Evolutionary conservation across 2,113 vertebrate species (phyloP).

Genomic region (Furnarius figulus): DNA sequence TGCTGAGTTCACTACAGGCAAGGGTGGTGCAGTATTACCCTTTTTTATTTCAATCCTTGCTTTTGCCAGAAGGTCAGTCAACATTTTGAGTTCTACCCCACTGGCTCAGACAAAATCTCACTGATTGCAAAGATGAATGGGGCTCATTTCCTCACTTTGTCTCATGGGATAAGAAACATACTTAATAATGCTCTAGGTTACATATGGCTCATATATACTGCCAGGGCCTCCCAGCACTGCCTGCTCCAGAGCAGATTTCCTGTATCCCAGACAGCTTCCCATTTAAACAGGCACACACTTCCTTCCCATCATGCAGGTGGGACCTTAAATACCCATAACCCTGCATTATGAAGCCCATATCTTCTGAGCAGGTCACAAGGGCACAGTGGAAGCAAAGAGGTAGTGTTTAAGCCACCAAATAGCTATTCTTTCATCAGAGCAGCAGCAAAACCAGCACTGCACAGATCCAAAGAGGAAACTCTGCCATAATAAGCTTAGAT

Average conservation of each 20-base stretch:
- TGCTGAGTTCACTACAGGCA: background rate
- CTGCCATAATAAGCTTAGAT: conserved; percentile 39
- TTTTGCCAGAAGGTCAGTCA: conserved; percentile 3
- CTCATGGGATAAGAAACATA: background rate
- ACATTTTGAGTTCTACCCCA: background rate
- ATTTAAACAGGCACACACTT: conserved; percentile 6
- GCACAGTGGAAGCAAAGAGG: background rate
- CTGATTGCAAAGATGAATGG: background rate
- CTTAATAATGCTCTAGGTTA: conserved; percentile 1
- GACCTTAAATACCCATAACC: background rate
- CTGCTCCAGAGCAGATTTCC: conserved; percentile 40
- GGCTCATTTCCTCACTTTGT: conserved; percentile 35
- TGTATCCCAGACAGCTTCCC: conserved; percentile 11
- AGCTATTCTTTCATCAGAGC: conserved; percentile 9
- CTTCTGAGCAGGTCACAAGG: conserved; percentile 6
- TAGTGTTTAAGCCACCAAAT: background rate
- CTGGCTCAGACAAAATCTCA: background rate
- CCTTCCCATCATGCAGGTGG: conserved; percentile 11
- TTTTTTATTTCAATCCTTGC: background rate
- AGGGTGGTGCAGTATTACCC: background rate
- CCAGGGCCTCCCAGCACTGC: background rate
- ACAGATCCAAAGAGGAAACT: conserved; percentile 10
- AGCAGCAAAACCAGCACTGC: background rate
- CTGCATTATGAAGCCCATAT: background rate
- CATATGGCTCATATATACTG: background rate